phyloP scores from a whole-genome alignment of 2,888 invertebrate species.

The Sturmia bella region DNA sequence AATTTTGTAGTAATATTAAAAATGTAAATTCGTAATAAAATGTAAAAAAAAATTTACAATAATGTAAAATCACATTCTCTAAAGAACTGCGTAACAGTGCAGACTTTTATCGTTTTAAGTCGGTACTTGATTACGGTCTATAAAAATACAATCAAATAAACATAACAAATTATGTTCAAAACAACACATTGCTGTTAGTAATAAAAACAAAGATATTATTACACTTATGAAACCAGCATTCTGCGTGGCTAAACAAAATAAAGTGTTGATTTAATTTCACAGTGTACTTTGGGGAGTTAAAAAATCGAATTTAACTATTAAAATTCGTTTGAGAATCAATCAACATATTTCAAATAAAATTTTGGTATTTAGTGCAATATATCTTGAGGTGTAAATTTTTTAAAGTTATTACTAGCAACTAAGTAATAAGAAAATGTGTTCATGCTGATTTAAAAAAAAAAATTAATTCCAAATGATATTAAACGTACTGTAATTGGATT shows the following conservation, averaged over 20 bases:
- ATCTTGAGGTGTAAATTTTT: no score
- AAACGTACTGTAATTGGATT: no score
- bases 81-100: conserved; percentile 9
- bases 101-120: not conserved
- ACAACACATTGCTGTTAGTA: not conserved
- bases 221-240: not conserved
- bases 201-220: not conserved
- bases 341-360: no score
- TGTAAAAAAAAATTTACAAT: conserved; percentile 19
- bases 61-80: not conserved
- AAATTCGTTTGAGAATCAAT: no score
- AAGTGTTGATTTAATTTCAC: conserved; percentile 37
- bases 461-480: no score
- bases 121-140: conserved; percentile 38
- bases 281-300: conserved; percentile 42
- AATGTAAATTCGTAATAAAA: conserved; percentile 43
- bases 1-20: conserved; percentile 7
- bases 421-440: no score
- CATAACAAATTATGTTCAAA: conserved; percentile 52
- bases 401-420: no score
- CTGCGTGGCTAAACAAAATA: conserved; percentile 12
- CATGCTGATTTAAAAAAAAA: no score
- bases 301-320: not conserved
- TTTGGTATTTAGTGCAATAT: no score
- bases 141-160: conserved; percentile 57